phyloP scores from a whole-genome alignment of 2,888 invertebrate species.

The Stomorhina lunata region DNA sequence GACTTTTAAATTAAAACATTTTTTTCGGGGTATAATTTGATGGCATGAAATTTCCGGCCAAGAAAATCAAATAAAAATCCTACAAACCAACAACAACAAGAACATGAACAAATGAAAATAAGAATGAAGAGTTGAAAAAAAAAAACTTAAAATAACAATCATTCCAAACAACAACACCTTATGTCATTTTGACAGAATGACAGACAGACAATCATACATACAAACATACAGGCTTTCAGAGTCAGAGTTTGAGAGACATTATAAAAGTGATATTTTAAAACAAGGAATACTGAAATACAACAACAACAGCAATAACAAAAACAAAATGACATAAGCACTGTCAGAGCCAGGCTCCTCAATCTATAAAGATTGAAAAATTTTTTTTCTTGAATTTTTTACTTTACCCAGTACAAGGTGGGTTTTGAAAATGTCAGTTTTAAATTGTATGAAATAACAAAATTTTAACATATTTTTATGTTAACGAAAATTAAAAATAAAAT shows the following conservation, averaged over 20 bases:
- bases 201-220: slow-evolving; percentile 42
- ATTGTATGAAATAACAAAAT: slow-evolving; percentile 36
- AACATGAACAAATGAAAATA: slow-evolving; percentile 16
- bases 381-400: slow-evolving; percentile 11
- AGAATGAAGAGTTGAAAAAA: slow-evolving; percentile 27
- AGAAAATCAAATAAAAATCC: slow-evolving; percentile 62
- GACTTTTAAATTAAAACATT: slow-evolving; percentile 65
- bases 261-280: slow-evolving; percentile 26
- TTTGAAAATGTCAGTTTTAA: slow-evolving; percentile 58
- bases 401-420: slow-evolving; percentile 54
- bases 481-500: slow-evolving; percentile 39
- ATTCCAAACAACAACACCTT: slow-evolving; percentile 63
- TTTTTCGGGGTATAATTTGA: slow-evolving; percentile 60
- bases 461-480: slow-evolving; percentile 47
- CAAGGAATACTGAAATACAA: slow-evolving; percentile 29
- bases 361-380: slow-evolving; percentile 25
- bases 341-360: slow-evolving; percentile 53
- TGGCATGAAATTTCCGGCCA: slow-evolving; percentile 65
- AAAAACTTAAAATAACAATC: slow-evolving; percentile 43
- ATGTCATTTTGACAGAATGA: slow-evolving; percentile 65
- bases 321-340: slow-evolving; percentile 59
- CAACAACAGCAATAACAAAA: background rate
- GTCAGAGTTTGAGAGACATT: background rate
- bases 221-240: background rate
- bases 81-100: slow-evolving; percentile 30